Percentiles rank a stretch among this genome's conserved stretches.
These are phyloP conservation scores for Brachypodius melanocephalos DNA, from an alignment of 2,113 vertebrate species.

Conservation along the genomic window DNA sequence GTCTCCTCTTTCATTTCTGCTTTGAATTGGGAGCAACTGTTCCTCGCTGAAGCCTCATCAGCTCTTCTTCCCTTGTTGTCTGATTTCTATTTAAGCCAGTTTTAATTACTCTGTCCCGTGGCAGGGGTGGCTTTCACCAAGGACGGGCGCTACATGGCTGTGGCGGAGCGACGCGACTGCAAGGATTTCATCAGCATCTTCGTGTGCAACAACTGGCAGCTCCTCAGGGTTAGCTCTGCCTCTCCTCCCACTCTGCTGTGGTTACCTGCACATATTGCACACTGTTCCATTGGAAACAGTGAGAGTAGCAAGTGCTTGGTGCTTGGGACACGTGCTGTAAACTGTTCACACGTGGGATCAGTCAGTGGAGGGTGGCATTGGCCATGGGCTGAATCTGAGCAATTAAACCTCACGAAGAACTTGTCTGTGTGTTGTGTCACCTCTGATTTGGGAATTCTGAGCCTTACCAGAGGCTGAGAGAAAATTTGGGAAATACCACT, in stretches of 20 bases:
- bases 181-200: slow-evolving; percentile 93
- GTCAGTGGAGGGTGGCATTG: neutral
- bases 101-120: rapidly evolving
- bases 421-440: rapidly evolving
- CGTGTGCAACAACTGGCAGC: slow-evolving; percentile 94
- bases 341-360: neutral
- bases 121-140: slow-evolving; percentile 89
- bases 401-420: neutral
- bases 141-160: slow-evolving; percentile 90
- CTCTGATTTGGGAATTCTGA: neutral
- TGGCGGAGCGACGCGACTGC: slow-evolving; percentile 93
- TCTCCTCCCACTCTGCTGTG: neutral
- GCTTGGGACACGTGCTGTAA: rapidly evolving
- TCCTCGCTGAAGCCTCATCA: rapidly evolving
- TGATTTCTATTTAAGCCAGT: neutral
- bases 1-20: neutral
- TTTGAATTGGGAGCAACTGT: neutral
- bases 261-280: neutral
- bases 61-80: neutral
- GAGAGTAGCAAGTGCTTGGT: neutral
- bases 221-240: slow-evolving; percentile 83
- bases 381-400: neutral
- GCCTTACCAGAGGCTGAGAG: neutral
- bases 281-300: rapidly evolving
- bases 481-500: neutral